phyloP scores from a whole-genome alignment of 2,888 invertebrate genomes.

The Gisinianus flammeolus region DNA sequence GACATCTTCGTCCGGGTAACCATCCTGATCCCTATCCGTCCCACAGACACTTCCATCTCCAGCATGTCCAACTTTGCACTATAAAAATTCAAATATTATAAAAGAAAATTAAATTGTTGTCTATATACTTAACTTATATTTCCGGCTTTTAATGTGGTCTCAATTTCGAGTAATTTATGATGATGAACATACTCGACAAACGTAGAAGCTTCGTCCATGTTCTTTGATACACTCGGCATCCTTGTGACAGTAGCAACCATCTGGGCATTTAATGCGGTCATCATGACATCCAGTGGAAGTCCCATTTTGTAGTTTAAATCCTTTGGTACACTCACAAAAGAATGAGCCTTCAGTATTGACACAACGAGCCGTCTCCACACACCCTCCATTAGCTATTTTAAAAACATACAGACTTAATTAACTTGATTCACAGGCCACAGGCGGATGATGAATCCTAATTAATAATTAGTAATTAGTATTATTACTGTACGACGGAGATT shows the following conservation, averaged over 20 bases:
- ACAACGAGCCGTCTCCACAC: slow-evolving; percentile 32
- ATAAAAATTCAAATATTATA: slow-evolving; percentile 41
- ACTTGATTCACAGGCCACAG: too few species aligned
- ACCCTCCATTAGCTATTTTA: slow-evolving; percentile 64
- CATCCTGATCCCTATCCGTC: slow-evolving; percentile 84
- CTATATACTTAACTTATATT: too few species aligned
- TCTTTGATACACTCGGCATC: slow-evolving; percentile 77
- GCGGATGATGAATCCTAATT: too few species aligned
- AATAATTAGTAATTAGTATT: too few species aligned
- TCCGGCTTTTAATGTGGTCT: too few species aligned
- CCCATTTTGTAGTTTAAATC: slow-evolving; percentile 77
- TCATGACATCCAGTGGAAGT: slow-evolving; percentile 74
- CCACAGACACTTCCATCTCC: slow-evolving; percentile 88
- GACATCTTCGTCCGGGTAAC: slow-evolving; percentile 82
- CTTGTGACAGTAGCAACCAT: slow-evolving; percentile 75
- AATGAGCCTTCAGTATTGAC: slow-evolving; percentile 42
- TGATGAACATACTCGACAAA: slow-evolving; percentile 62
- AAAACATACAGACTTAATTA: too few species aligned
- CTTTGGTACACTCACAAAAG: slow-evolving; percentile 66
- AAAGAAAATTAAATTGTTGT: too few species aligned
- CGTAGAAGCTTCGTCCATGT: slow-evolving; percentile 61
- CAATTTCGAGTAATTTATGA: too few species aligned
- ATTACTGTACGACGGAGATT: too few species aligned
- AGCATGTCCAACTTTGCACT: slow-evolving; percentile 86
- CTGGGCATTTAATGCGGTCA: slow-evolving; percentile 74